phyloP scores from a whole-genome alignment of 2,888 invertebrate species.

The Agonopterix arenella region DNA sequence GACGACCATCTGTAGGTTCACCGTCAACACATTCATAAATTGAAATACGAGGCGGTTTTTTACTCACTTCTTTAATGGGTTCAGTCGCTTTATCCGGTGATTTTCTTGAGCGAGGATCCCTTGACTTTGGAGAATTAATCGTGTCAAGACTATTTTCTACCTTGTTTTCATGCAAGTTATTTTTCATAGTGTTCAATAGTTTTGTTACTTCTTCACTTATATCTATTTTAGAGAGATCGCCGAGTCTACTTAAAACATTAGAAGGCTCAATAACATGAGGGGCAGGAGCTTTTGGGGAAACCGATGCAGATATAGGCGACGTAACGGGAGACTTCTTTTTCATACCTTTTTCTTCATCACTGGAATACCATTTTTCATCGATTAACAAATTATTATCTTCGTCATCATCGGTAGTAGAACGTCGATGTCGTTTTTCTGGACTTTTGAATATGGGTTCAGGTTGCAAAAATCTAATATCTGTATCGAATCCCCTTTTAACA shows the following conservation, averaged over 20 bases:
- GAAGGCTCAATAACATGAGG: conserved; percentile 74
- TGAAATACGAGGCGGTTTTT: conserved; percentile 62
- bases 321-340: conserved; percentile 55
- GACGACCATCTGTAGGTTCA: conserved; percentile 65
- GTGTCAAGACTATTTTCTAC: conserved; percentile 31
- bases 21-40: conserved; percentile 79
- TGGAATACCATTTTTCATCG: conserved; percentile 87
- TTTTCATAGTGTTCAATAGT: conserved; percentile 79
- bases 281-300: conserved; percentile 44
- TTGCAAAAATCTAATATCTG: conserved; percentile 65
- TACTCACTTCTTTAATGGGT: conserved; percentile 24
- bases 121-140: conserved; percentile 37
- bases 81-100: conserved; percentile 55
- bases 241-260: conserved; percentile 78
- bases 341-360: conserved; percentile 82
- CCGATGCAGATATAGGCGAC: conserved; percentile 44
- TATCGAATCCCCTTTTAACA: conserved; percentile 49
- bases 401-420: conserved; percentile 74
- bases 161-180: conserved; percentile 58
- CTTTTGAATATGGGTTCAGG: conserved; percentile 67
- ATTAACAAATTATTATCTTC: conserved; percentile 77
- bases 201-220: conserved; percentile 85
- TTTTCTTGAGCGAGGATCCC: conserved; percentile 59
- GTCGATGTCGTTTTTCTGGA: conserved; percentile 60
- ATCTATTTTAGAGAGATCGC: conserved; percentile 84